These are phyloP conservation scores for Rhombomys opimus DNA, from an alignment of 2,113 vertebrate species.

Conservation along the genomic window DNA sequence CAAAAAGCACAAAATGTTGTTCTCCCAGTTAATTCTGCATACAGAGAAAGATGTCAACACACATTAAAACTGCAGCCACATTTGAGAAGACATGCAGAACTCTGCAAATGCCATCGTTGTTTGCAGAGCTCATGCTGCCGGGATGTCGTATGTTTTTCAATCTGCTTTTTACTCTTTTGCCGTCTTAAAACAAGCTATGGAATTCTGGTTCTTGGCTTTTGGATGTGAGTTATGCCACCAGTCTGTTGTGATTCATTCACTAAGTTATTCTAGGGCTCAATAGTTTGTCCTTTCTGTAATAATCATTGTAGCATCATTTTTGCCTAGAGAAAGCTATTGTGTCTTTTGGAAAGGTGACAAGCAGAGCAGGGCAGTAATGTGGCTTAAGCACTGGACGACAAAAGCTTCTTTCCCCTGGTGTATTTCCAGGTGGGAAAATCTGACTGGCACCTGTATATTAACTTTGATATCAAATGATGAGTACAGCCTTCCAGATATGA, in stretches of 20 bases:
- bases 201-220: slow-evolving; percentile 61
- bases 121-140: slow-evolving; percentile 71
- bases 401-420: neutral
- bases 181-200: slow-evolving; percentile 72
- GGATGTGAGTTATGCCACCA: slow-evolving; percentile 62
- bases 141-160: slow-evolving; percentile 71
- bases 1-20: slow-evolving; percentile 69
- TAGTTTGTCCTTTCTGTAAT: slow-evolving; percentile 51
- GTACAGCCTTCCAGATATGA: slow-evolving; percentile 16
- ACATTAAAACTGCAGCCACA: slow-evolving; percentile 67
- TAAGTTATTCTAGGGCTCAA: slow-evolving; percentile 65
- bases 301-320: neutral
- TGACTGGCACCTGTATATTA: neutral
- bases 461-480: slow-evolving; percentile 33
- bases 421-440: slow-evolving; percentile 28
- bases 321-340: slow-evolving; percentile 41
- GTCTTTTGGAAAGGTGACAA: slow-evolving; percentile 21
- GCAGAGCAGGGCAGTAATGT: neutral
- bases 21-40: slow-evolving; percentile 71
- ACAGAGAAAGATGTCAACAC: slow-evolving; percentile 78
- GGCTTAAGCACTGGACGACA: neutral
- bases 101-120: slow-evolving; percentile 78
- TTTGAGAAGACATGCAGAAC: slow-evolving; percentile 70
- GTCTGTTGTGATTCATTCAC: slow-evolving; percentile 71
- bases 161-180: slow-evolving; percentile 71